A percentile compares a stretch with the other conserved stretches of the same genome.
phyloP scores from a whole-genome alignment of 2,113 vertebrate genomes.

The Leucosticte australis region DNA sequence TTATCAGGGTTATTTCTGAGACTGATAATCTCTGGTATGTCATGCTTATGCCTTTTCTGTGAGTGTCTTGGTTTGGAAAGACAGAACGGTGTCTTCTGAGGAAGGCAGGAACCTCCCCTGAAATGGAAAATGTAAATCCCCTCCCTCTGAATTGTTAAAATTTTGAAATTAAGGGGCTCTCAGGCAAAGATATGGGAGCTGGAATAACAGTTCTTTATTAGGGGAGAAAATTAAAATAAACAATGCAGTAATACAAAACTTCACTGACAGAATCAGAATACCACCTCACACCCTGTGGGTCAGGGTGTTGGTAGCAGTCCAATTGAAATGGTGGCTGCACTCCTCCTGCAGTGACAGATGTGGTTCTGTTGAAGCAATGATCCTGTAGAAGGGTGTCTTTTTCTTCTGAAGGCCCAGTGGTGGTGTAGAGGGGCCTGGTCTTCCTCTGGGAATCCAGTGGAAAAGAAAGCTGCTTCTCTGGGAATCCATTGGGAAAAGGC shows the following conservation, averaged over 20 bases:
- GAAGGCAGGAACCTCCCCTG: background rate
- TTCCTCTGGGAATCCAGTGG: background rate
- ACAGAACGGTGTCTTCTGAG: background rate
- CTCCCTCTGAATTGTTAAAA: background rate
- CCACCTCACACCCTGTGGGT: background rate
- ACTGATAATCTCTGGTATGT: background rate
- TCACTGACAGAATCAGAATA: background rate
- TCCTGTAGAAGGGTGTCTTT: background rate
- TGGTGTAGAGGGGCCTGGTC: background rate
- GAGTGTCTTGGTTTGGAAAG: background rate
- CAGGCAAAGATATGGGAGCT: background rate
- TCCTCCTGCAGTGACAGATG: background rate
- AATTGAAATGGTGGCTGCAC: background rate
- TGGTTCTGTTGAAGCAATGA: background rate
- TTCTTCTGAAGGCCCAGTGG: background rate
- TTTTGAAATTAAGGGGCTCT: background rate
- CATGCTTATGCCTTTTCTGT: background rate
- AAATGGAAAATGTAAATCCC: background rate
- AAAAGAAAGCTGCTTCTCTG: background rate
- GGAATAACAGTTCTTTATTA: background rate
- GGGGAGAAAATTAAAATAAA: background rate
- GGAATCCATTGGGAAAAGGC: no score
- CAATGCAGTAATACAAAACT: background rate
- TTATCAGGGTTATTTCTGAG: background rate
- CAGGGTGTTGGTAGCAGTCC: background rate